These are phyloP conservation scores for Stegastes partitus DNA, from an alignment of 2,113 vertebrate species.

Conservation along the genomic window DNA sequence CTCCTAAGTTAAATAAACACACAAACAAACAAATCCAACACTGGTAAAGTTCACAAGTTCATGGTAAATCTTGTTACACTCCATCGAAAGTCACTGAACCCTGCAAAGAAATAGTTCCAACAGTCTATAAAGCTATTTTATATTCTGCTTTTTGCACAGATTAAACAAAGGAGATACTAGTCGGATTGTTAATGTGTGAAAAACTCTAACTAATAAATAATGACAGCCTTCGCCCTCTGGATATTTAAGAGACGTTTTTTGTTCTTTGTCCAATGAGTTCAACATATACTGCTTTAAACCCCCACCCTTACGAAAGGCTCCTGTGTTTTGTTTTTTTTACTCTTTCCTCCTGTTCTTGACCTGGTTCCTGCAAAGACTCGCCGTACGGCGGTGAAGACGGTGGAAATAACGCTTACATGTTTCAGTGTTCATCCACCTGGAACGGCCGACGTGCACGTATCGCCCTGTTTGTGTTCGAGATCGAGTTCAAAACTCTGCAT, in stretches of 20 bases:
- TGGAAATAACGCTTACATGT: conserved; percentile 45
- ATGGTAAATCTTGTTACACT: too few species aligned
- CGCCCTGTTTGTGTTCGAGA: not conserved
- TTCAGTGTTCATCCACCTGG: conserved; percentile 36
- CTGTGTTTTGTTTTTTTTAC: not conserved
- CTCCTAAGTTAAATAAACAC: too few species aligned
- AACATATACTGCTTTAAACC: not conserved
- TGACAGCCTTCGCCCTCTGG: not conserved
- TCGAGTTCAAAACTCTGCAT: conserved; percentile 16
- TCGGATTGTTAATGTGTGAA: too few species aligned
- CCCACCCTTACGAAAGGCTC: too few species aligned
- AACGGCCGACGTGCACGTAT: conserved; percentile 13
- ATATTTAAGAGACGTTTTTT: not conserved
- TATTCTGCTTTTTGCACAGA: too few species aligned
- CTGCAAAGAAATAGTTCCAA: too few species aligned
- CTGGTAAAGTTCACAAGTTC: too few species aligned
- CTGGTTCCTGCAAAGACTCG: conserved; percentile 34
- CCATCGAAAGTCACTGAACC: too few species aligned
- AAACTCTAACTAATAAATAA: too few species aligned
- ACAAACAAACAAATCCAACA: too few species aligned
- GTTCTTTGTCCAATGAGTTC: not conserved
- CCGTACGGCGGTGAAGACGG: conserved; percentile 13
- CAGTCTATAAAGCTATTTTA: too few species aligned
- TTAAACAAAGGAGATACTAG: too few species aligned
- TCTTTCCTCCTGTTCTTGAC: conserved; percentile 37